These are phyloP conservation scores for Pangasius macronema DNA, from an alignment of 2,797 vertebrate genomes.

Conservation along the genomic window DNA sequence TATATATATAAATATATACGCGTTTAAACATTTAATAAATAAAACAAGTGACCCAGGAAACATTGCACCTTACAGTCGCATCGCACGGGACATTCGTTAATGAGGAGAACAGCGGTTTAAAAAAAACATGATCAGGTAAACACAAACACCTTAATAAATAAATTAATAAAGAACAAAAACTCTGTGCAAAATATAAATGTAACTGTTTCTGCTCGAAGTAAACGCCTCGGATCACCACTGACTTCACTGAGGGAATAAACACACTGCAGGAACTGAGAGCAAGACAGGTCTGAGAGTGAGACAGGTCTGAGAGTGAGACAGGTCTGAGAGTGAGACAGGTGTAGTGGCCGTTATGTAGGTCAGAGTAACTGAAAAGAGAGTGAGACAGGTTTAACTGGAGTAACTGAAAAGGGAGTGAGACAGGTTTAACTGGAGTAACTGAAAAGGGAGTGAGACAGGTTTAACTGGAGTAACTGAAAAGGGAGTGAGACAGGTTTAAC, in stretches of 20 bases:
- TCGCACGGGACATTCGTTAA: constrained; percentile 86
- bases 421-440: too few relatives aligned
- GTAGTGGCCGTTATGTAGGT: neutral
- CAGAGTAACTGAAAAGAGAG: neutral
- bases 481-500: too few relatives aligned
- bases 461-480: neutral
- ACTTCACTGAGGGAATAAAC: neutral
- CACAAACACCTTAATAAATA: constrained; percentile 46
- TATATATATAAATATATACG: constrained; percentile 22
- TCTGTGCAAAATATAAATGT: constrained; percentile 73
- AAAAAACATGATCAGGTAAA: constrained; percentile 30
- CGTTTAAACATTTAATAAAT: neutral
- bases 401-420: neutral
- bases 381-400: neutral
- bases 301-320: neutral
- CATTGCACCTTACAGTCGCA: constrained; percentile 81
- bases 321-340: neutral
- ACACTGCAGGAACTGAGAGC: too few relatives aligned
- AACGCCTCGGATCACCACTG: constrained; percentile 48
- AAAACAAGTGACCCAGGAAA: neutral
- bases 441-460: constrained; percentile 3
- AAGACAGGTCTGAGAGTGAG: neutral
- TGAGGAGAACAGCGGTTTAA: constrained; percentile 73
- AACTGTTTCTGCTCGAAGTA: constrained; percentile 70
- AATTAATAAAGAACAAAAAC: constrained; percentile 37